These are phyloP conservation scores for Tuberolachnus salignus DNA, from an alignment of 2,888 invertebrate genomes.

Conservation along the genomic window DNA sequence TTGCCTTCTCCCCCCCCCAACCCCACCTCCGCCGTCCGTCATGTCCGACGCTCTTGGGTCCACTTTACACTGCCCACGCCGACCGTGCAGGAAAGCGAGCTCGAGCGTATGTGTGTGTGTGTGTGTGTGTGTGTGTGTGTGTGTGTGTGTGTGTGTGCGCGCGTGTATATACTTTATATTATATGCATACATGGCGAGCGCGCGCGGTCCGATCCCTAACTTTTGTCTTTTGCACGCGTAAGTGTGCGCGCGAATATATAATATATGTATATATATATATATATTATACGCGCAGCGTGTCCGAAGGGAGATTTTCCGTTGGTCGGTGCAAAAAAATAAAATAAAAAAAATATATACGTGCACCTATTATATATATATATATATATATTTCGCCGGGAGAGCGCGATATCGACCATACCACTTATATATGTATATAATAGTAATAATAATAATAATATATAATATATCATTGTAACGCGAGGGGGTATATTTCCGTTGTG, in stretches of 20 bases:
- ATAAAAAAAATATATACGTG: not conserved
- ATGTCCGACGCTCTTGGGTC: slow-evolving; percentile 55
- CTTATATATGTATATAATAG: no score
- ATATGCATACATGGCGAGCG: not conserved
- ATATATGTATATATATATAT: no score
- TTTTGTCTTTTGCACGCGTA: slow-evolving; percentile 56
- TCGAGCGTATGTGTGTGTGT: not conserved
- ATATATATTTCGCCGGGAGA: no score
- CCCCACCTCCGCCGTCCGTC: not conserved
- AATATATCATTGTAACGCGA: no score
- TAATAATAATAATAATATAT: not conserved
- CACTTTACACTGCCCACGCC: slow-evolving; percentile 53
- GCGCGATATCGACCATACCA: slow-evolving; percentile 44
- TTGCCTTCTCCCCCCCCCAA: not conserved
- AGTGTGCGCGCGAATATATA: slow-evolving; percentile 20
- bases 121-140: not conserved
- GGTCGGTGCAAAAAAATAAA: slow-evolving; percentile 31
- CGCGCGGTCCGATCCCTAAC: slow-evolving; percentile 51
- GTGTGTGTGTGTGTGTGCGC: not conserved
- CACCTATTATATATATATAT: no score
- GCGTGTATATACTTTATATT: slow-evolving; percentile 32
- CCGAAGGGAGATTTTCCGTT: slow-evolving; percentile 55
- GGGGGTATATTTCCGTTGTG: not conserved
- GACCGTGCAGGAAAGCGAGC: slow-evolving; percentile 34
- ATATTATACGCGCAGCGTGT: slow-evolving; percentile 14